phyloP scores from a whole-genome alignment of 1,140 invertebrate genomes.

The Drosophila micromelanica region DNA sequence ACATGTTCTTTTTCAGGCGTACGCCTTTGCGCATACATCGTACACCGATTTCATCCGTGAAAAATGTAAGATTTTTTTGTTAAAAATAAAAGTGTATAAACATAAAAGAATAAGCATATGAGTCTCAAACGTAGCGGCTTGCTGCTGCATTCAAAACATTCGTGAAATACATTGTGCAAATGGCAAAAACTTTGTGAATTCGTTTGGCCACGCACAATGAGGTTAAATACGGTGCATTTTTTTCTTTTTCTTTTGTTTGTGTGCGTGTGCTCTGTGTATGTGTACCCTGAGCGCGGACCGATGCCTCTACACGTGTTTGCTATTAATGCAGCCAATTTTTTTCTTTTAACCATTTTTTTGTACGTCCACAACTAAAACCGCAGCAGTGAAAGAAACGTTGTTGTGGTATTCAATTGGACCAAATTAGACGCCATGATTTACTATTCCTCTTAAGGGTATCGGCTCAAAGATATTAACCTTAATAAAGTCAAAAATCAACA shows the following conservation, averaged over 20 bases:
- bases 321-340: slow-evolving; percentile 20
- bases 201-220: slow-evolving; percentile 57
- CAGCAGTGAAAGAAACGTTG: slow-evolving; percentile 30
- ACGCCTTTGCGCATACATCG: slow-evolving; percentile 84
- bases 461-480: slow-evolving; percentile 51
- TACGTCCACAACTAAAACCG: slow-evolving; percentile 58
- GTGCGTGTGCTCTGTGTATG: slow-evolving; percentile 33
- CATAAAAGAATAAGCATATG: slow-evolving; percentile 38
- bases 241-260: slow-evolving; percentile 34
- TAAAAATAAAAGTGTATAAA: slow-evolving; percentile 49
- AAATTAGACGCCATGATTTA: slow-evolving; percentile 46
- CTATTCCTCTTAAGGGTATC: slow-evolving; percentile 62
- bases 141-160: slow-evolving; percentile 23
- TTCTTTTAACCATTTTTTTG: slow-evolving; percentile 14
- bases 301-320: slow-evolving; percentile 61
- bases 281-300: slow-evolving; percentile 17
- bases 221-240: slow-evolving; percentile 63
- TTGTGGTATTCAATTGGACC: slow-evolving; percentile 67
- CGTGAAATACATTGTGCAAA: slow-evolving; percentile 39
- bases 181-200: slow-evolving; percentile 10
- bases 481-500: slow-evolving; percentile 66
- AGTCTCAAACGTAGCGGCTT: slow-evolving; percentile 8
- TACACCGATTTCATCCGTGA: slow-evolving; percentile 77
- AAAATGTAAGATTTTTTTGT: slow-evolving; percentile 78
- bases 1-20: slow-evolving; percentile 85